Evolutionary conservation across 2,888 invertebrate genomes (phyloP), one percentile per base, ranked within the genome.

Genomic region (Dynastes grantii): DNA sequence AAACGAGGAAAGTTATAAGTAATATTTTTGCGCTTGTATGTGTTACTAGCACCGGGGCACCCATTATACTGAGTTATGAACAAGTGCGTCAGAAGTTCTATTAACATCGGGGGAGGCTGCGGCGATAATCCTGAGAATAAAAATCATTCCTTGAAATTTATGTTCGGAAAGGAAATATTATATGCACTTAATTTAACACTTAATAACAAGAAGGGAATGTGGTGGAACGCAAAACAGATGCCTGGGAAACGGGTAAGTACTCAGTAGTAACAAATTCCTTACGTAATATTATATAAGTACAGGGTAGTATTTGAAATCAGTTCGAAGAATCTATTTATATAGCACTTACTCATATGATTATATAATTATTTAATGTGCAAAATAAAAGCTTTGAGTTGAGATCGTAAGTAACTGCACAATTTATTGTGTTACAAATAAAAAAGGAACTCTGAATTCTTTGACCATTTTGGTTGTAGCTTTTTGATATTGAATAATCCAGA

Each of bases 11-110:
- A 83, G 82, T 82, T 83, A 81, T 80, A 81, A 82, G 83, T 81
- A 82, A 82, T 83, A 83, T 82, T 83, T 83, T 82, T 78, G 80
- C 79, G 80, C 82, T 78, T 78, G 71, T 73, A 37, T 63, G 73
- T 76, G 81, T 81, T 80, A 81, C 76, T 75, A 81, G 80, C 71
- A 79, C 81, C 80, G 80, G 80, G 79, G 79, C 81, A 51, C 78
- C 84, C 84, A 84, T 84, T 84, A 83, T 80, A 76, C 83, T 84
- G 84, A 84, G 82, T 84, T 84, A 84, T 84, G 85, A 81, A 83
- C 81, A 86, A 86, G 85, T 86, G 87, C 86, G 87, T 87, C 84
- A 84, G 85, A 86, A 86, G 85, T 86, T 86, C 86, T 86, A 86
- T 87, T 87, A 87, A 86, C 86, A 85, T 84, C 84, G 81, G 83